Evolutionary conservation across 53 echinoderm and acorn worm genomes (phyloP).

Genomic region (Stichopus horrens): DNA sequence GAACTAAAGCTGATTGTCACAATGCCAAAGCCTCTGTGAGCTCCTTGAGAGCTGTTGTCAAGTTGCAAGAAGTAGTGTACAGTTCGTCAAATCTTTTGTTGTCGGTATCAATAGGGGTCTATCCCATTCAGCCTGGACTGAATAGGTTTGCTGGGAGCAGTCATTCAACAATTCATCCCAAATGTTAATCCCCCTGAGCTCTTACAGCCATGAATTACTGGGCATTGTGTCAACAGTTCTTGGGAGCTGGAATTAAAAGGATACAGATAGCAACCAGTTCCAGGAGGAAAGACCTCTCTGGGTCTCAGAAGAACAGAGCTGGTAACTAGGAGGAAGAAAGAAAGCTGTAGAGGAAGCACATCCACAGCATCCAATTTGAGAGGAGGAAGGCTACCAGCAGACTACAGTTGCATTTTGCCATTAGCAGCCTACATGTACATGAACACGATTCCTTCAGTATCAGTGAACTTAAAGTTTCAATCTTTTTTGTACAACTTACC

Average conservation of each 20-base stretch:
- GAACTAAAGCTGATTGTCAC: conserved; percentile 29
- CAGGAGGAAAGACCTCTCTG: no score
- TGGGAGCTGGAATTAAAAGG: not conserved
- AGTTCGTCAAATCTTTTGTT: conserved; percentile 36
- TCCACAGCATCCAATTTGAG: no score
- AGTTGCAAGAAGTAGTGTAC: conserved; percentile 29
- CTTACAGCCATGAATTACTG: conserved; percentile 10
- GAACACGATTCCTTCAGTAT: no score
- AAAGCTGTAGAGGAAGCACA: no score
- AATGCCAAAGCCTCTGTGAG: not conserved
- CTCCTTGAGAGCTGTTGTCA: conserved; percentile 36
- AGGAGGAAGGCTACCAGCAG: no score
- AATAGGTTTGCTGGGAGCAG: conserved; percentile 25
- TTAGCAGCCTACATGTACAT: no score
- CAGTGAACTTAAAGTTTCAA: no score
- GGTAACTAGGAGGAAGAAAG: no score
- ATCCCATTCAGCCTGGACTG: not conserved
- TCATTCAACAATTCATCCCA: not conserved
- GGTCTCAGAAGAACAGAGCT: no score
- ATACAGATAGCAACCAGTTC: no score
- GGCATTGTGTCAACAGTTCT: not conserved
- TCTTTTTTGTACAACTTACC: no score
- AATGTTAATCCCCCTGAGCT: conserved; percentile 15
- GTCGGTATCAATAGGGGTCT: conserved; percentile 28
- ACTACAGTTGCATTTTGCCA: no score